Evolutionary conservation across 2,113 vertebrate species (phyloP), one percentile per base, ranked within the genome.

Genomic region (Aegithalos caudatus): DNA sequence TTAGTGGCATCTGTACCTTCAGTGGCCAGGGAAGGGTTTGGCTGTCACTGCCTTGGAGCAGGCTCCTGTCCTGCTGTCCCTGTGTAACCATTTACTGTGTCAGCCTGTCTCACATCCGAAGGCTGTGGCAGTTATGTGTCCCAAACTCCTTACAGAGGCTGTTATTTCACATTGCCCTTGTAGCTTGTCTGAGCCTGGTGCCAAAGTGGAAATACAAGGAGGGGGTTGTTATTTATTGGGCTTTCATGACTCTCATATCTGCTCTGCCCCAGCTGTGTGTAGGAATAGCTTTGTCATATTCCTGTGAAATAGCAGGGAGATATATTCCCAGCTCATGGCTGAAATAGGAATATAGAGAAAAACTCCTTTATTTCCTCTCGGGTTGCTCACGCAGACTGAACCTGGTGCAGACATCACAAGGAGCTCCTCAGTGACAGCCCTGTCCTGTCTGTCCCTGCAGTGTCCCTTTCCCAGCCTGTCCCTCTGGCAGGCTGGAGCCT

Each of bases 401-500:
- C 33, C 29, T 12, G 53, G 19, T 70, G 70, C 50, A 51, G 65
- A 31, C 74, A 66, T 40, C 53, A 19, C 61, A 48, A 45, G 31
- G 5, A 60, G 47, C 40, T 69, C 29, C 44, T 81, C 62, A 44
- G 85, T 38, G 67, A 10, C 38, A 76, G 35, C 38, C 33, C 71
- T 56, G 71, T 61, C 78, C 70, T 88, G 6, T 70, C 66, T 80
- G 51, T 53, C 80, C 45, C 74, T 80, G 78, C 70, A 81, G 12
- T 44, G 51, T 83, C 60, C 87, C 82, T 81, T 27, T 44, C 53
- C 44, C 71, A 86, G 61, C 61, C 61, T 22, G 44, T 42, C 33
- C 72, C 72, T 60, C 53, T 51, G 83, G 53, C 91, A 95, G 92
- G 33, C 70, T 88, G 82, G 86, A 88, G 82, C 92, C 80, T 96